Base-by-base conservation (phyloP, 2,113 vertebrate genomes). In the Dascyllus trimaculatus region DNA sequence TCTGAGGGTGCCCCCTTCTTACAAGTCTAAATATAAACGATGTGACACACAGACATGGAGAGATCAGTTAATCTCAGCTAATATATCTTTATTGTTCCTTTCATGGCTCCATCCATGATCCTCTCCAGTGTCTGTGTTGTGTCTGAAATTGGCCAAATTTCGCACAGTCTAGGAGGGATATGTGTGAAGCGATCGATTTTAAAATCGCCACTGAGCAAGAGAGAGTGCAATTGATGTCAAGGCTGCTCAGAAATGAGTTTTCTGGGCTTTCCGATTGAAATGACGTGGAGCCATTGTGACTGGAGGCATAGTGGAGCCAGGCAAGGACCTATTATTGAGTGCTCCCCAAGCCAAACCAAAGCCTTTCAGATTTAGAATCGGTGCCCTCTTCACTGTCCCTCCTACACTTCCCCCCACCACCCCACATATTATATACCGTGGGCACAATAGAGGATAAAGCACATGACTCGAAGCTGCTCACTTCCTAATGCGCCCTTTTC, bases 181-280 rank as follows among this genome's bases (percentile, higher is more conserved):
- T 82, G 75, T 67, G 85, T 63, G 71, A 78, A 63, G 81, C 83
- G 79, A 89, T 88, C 80, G 75, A 93, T 92, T 91, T 80, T 88
- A 75, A 87, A 89, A 90, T 91, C 88, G 88, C 90, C 71, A 80
- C 75, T 46, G 83, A 86, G 81, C 76, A 43, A 66, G 58, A 78
- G 83, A 89, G 83, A 89, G 83, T 80, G 85, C 88, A 89, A 91
- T 90, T 91, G 88, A 93, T 93, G 92, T 93, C 90, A 89, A 87
- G 78, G 84, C 82, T 80, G 85, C 83, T 86, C 85, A 89, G 87
- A 93, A 93, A 94, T 92, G 80, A 91, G 85, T 91, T 92, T 92
- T 91, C 86, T 86, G 86, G 78, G 88, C 79, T 75, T 85, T 89
- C 84, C 35, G 78, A 83, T 87, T 84, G 88, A 89, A 87, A 86